Evolutionary conservation across 2,797 vertebrate species (phyloP).

Genomic region (Aulostomus chinensis): DNA sequence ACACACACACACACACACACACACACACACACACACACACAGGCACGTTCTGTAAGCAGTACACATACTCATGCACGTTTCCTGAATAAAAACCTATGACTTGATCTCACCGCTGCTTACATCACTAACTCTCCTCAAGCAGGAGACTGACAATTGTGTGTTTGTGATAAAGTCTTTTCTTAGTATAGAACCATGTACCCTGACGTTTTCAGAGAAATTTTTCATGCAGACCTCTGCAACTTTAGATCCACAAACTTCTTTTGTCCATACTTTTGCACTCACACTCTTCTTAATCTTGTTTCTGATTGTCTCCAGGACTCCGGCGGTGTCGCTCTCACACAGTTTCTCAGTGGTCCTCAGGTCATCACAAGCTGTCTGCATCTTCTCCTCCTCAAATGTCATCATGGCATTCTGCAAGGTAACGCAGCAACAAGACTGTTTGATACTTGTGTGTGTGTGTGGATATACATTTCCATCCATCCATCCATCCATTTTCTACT

Average conservation of each 20-base stretch:
- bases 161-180: no score
- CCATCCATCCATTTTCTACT: no score
- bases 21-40: conserved; percentile 14
- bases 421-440: conserved; percentile 6
- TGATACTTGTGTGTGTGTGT: no score
- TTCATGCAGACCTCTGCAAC: no score
- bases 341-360: conserved; percentile 95
- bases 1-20: conserved; percentile 4
- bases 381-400: conserved; percentile 99
- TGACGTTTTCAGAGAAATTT: no score
- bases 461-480: no score
- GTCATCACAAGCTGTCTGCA: conserved; percentile 96
- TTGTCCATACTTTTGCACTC: conserved; percentile 60
- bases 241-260: no score
- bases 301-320: conserved; percentile 95
- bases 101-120: conserved; percentile 58
- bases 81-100: conserved; percentile 25
- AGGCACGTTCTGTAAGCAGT: conserved; percentile 1
- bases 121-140: conserved; percentile 27
- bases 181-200: no score
- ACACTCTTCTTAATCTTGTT: conserved; percentile 98
- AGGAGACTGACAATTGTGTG: no score
- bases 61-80: conserved; percentile 14
- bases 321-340: conserved; percentile 92
- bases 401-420: conserved; percentile 93